A percentile compares a stretch with the other conserved stretches of the same genome.
These are phyloP conservation scores for Rattus rattus DNA, from an alignment of 2,113 vertebrate species.

Conservation along the genomic window DNA sequence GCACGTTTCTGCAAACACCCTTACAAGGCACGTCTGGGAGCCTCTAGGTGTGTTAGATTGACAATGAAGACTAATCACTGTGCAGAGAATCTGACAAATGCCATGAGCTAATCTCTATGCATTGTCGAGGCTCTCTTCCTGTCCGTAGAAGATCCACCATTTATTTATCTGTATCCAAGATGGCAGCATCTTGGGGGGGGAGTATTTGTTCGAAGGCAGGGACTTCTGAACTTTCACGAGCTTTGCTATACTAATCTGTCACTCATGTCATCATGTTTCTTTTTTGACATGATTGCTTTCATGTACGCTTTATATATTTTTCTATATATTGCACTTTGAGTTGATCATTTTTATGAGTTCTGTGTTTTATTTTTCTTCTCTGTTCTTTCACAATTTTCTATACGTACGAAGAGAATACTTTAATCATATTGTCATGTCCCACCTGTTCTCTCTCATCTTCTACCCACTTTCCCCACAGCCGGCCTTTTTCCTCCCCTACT, in stretches of 20 bases:
- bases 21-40: neutral
- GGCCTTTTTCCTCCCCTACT: no score
- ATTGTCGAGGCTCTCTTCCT: fast-evolving
- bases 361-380: neutral
- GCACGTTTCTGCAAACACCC: neutral
- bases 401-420: neutral
- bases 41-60: neutral
- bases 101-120: fast-evolving
- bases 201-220: neutral
- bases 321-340: neutral
- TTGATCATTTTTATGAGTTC: no score
- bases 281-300: neutral
- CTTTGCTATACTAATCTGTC: neutral
- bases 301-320: no score
- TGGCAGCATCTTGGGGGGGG: fast-evolving
- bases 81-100: no score
- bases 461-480: neutral
- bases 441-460: no score
- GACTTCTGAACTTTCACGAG: neutral
- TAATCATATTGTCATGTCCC: neutral
- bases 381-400: neutral
- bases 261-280: neutral
- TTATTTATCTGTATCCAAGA: neutral
- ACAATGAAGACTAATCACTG: neutral
- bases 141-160: fast-evolving